Evolutionary conservation across 2,797 vertebrate species (phyloP).

Genomic region (Vipera ursinii): DNA sequence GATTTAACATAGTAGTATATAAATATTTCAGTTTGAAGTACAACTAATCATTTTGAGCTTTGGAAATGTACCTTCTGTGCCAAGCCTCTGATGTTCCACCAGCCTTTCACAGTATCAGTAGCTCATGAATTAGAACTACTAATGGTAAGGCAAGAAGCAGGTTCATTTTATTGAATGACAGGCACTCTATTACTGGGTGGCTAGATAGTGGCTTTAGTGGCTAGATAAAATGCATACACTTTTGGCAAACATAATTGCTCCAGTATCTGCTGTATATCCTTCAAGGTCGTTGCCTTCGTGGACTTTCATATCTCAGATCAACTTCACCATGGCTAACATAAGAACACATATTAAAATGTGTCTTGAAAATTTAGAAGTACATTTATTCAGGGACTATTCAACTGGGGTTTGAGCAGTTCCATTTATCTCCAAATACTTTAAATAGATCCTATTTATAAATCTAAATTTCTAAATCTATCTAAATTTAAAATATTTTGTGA

Average conservation of each 20-base stretch:
- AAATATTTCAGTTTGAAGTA: conserved; percentile 24
- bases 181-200: neutral
- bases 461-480: neutral
- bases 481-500: neutral
- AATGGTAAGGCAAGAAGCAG: neutral
- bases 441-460: neutral
- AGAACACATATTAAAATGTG: neutral
- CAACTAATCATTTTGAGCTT: conserved; percentile 26
- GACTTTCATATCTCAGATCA: neutral
- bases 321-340: neutral
- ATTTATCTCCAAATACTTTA: neutral
- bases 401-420: neutral
- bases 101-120: neutral
- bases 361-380: neutral
- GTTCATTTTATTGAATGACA: neutral
- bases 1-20: conserved; percentile 11
- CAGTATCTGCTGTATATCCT: neutral
- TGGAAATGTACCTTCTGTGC: conserved; percentile 12
- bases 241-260: neutral
- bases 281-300: neutral
- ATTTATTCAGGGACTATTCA: neutral
- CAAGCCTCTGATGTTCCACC: neutral
- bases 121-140: neutral
- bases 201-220: neutral
- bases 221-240: neutral